Conservation (phyloP, 2,888 invertebrate genomes). For the Chouioia cunea region DNA sequence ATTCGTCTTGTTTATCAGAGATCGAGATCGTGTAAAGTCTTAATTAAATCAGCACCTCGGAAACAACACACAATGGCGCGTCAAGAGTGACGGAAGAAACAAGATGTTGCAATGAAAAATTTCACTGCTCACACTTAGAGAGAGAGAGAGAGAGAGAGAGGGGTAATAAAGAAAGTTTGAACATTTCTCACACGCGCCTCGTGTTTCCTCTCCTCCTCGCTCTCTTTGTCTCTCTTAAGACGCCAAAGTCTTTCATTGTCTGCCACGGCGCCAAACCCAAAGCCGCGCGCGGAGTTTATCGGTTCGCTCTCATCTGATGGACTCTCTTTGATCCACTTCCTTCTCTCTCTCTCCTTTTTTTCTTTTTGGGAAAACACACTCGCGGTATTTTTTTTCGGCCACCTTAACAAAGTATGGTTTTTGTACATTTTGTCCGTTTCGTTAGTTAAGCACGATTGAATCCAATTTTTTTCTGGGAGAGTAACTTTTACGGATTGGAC, state of each 20-base stretch:
- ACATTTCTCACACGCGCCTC: slow-evolving; percentile 35
- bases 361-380: slow-evolving; percentile 2
- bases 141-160: not conserved
- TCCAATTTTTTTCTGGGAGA: no score
- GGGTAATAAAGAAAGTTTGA: slow-evolving; percentile 23
- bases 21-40: no score
- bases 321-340: slow-evolving; percentile 30
- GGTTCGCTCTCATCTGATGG: slow-evolving; percentile 29
- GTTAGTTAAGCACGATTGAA: no score
- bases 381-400: no score
- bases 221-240: not conserved
- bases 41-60: no score
- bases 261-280: not conserved
- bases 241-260: no score
- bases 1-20: no score
- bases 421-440: no score
- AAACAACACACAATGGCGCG: not conserved
- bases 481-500: no score
- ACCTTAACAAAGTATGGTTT: no score
- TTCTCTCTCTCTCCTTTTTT: not conserved
- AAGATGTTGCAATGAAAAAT: slow-evolving; percentile 16
- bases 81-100: not conserved
- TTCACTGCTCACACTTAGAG: slow-evolving; percentile 8
- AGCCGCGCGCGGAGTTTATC: slow-evolving; percentile 27
- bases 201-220: slow-evolving; percentile 14